phyloP scores from a whole-genome alignment of 2,797 vertebrate genomes.

The Tauraco hartlaubi region DNA sequence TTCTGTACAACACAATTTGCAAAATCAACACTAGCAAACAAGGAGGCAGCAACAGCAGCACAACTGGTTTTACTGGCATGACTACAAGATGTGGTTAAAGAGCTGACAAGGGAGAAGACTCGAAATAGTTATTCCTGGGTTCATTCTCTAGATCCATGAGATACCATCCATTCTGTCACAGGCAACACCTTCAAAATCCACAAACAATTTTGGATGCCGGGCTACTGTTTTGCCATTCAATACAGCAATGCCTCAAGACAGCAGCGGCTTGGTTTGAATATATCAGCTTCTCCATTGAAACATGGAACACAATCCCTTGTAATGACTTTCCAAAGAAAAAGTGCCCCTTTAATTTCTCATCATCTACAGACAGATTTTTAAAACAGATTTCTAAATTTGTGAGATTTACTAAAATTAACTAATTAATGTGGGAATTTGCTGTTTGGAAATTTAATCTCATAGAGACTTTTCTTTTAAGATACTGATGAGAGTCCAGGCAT shows the following conservation, averaged over 20 bases:
- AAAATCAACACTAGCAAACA: neutral
- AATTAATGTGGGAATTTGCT: neutral
- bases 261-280: neutral
- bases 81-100: neutral
- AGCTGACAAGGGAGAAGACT: neutral
- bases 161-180: neutral
- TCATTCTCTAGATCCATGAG: neutral
- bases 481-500: neutral
- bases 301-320: neutral
- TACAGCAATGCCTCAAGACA: neutral
- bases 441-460: neutral
- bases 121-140: neutral
- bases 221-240: neutral
- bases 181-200: neutral
- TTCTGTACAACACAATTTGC: neutral
- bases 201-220: neutral
- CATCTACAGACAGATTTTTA: neutral
- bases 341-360: neutral
- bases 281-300: neutral
- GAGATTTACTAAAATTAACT: neutral
- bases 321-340: neutral
- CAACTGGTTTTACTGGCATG: neutral
- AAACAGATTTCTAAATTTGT: no score
- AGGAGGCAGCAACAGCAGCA: neutral
- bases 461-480: neutral